Percentiles rank a stretch among this genome's conserved stretches.
These are phyloP conservation scores for Calameuta pallipes DNA, from an alignment of 2,888 invertebrate genomes.

Conservation along the genomic window DNA sequence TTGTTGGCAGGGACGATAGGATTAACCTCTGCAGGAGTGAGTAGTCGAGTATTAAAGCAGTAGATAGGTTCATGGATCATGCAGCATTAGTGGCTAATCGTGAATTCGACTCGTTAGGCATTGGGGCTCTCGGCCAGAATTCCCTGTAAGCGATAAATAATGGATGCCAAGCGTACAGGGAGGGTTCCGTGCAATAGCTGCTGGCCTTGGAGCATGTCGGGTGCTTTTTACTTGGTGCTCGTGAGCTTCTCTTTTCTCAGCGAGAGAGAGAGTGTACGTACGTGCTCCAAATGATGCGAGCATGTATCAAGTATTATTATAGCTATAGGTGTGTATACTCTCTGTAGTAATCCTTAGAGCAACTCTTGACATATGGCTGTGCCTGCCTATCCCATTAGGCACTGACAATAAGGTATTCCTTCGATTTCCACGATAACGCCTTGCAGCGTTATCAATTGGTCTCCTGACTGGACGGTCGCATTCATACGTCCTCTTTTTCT, in stretches of 20 bases:
- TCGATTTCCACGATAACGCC: neutral
- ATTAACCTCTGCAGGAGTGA: neutral
- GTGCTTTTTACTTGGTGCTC: conserved; percentile 33
- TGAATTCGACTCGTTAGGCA: neutral
- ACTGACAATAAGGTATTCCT: neutral
- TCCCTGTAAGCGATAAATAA: conserved; percentile 41
- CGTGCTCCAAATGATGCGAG: conserved; percentile 29
- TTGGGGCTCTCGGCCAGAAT: conserved; percentile 23
- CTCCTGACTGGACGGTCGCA: neutral
- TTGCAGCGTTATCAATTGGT: neutral
- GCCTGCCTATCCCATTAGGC: neutral
- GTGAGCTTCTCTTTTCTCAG: conserved; percentile 15
- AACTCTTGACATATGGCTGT: neutral
- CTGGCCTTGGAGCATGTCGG: conserved; percentile 39
- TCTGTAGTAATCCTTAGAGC: neutral
- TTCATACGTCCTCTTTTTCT: neutral
- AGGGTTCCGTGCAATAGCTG: conserved; percentile 39
- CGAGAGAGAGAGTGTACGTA: conserved; percentile 28
- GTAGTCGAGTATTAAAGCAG: neutral
- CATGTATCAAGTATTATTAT: neutral
- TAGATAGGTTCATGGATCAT: neutral
- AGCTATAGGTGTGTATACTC: conserved; percentile 8
- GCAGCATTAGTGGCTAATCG: neutral
- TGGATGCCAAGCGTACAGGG: conserved; percentile 34
- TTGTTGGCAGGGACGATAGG: neutral